Percentiles rank a stretch among this genome's conserved stretches.
phyloP scores from a whole-genome alignment of 2,113 vertebrate species.

The Thinocorus orbignyianus region DNA sequence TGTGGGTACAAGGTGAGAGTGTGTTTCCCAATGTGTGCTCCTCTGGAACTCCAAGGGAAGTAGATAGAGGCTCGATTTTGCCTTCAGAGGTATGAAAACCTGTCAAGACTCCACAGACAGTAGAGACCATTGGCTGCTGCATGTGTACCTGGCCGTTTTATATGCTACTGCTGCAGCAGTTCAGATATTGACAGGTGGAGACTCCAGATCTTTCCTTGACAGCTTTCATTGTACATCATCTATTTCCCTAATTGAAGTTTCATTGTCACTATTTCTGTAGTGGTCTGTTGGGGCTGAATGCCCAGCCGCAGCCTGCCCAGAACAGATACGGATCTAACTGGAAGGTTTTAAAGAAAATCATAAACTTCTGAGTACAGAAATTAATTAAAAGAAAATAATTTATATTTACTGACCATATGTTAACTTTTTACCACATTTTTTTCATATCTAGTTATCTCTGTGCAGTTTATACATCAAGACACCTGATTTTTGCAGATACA shows the following conservation, averaged over 20 bases:
- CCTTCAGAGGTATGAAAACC: not conserved
- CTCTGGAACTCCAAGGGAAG: too few relatives aligned
- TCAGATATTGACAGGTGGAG: not conserved
- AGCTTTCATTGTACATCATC: not conserved
- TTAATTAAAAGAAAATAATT: not conserved
- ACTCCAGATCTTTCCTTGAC: not conserved
- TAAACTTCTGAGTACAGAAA: not conserved
- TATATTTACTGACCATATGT: not conserved
- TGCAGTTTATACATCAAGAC: not conserved
- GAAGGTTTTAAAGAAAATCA: not conserved
- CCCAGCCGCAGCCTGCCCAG: not conserved
- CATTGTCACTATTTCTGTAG: not conserved
- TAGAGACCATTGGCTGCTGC: accelerated
- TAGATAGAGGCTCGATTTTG: not conserved
- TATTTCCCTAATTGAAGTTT: not conserved
- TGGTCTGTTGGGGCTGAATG: not conserved
- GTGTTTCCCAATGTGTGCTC: not conserved
- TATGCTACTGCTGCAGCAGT: not conserved
- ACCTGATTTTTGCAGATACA: not conserved
- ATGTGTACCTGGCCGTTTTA: accelerated
- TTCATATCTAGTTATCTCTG: not conserved
- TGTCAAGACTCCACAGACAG: not conserved
- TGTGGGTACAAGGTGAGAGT: not conserved
- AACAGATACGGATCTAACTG: not conserved
- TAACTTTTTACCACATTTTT: not conserved